Conservation (phyloP, 1,140 invertebrate genomes). For the Diplogasteroides magnus region DNA sequence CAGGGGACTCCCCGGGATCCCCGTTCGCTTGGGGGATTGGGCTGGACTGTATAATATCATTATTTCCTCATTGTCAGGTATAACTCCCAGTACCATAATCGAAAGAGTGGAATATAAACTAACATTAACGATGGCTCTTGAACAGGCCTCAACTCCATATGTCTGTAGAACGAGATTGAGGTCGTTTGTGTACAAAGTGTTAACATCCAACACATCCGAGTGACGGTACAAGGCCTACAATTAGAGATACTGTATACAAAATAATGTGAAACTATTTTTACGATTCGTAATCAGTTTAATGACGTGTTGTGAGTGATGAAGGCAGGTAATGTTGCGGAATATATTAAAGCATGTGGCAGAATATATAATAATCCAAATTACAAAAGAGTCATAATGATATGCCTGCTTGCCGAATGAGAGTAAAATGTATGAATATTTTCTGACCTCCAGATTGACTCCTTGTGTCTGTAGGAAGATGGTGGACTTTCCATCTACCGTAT, state of each 20-base stretch:
- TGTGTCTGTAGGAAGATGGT: constrained; percentile 77
- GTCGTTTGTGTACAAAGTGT: constrained; percentile 84
- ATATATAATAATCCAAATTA: no score
- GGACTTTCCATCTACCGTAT: constrained; percentile 46
- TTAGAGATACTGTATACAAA: constrained; percentile 26
- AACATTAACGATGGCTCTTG: constrained; percentile 73
- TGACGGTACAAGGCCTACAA: constrained; percentile 77
- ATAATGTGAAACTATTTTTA: background rate
- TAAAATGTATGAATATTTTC: constrained; percentile 29
- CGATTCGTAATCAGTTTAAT: background rate
- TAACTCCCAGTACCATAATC: constrained; percentile 21
- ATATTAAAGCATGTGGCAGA: no score
- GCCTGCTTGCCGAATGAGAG: constrained; percentile 6
- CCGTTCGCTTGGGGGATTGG: no score
- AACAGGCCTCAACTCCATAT: constrained; percentile 94
- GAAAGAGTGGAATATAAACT: constrained; percentile 35
- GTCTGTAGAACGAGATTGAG: constrained; percentile 71
- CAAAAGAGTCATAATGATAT: background rate
- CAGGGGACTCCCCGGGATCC: no score
- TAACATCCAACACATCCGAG: constrained; percentile 73
- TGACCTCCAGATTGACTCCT: constrained; percentile 80
- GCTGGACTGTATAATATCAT: no score
- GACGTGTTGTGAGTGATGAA: no score
- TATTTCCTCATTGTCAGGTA: background rate
- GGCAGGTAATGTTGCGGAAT: no score